Percentiles rank a stretch among this genome's conserved stretches.
phyloP scores from a whole-genome alignment of 2,888 invertebrate species.

The Poecilobothrus nobilitatus region DNA sequence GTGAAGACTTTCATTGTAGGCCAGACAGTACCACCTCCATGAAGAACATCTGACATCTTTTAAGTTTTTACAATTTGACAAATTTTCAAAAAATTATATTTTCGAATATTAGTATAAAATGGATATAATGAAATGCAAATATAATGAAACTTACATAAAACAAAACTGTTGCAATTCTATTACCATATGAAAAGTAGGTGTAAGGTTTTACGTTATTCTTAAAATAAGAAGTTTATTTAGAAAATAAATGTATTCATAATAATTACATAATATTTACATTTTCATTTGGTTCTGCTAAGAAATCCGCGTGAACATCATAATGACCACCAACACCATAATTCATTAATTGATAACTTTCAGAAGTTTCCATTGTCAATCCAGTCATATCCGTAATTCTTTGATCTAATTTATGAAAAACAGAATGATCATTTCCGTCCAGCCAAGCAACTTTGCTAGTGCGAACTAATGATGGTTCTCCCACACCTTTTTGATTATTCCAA shows the following conservation, averaged over 20 bases:
- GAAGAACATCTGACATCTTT: constrained; percentile 51
- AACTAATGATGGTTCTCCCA: constrained; percentile 23
- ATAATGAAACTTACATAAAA: constrained; percentile 34
- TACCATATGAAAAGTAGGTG: constrained; percentile 24
- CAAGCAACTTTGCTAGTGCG: constrained; percentile 38
- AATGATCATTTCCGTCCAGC: constrained; percentile 28
- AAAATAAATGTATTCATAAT: too few species aligned
- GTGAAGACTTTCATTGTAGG: constrained; percentile 47
- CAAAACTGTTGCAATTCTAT: constrained; percentile 40
- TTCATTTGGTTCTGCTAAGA: constrained; percentile 28
- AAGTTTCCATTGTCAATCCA: constrained; percentile 29
- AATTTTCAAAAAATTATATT: too few species aligned
- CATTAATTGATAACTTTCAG: constrained; percentile 37
- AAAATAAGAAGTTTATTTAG: constrained; percentile 25
- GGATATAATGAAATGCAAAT: too few species aligned
- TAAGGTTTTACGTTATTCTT: too few species aligned
- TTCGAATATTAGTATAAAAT: too few species aligned
- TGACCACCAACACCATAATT: constrained; percentile 39
- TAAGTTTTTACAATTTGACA: constrained; percentile 26
- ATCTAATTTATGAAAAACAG: constrained; percentile 26
- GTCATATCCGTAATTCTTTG: constrained; percentile 35
- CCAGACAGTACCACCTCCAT: constrained; percentile 56
- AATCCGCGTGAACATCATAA: constrained; percentile 35
- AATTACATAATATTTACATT: too few species aligned
- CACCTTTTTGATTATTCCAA: constrained; percentile 18